These are phyloP conservation scores for Calameuta idolon DNA, from an alignment of 2,888 invertebrate genomes.

Conservation along the genomic window DNA sequence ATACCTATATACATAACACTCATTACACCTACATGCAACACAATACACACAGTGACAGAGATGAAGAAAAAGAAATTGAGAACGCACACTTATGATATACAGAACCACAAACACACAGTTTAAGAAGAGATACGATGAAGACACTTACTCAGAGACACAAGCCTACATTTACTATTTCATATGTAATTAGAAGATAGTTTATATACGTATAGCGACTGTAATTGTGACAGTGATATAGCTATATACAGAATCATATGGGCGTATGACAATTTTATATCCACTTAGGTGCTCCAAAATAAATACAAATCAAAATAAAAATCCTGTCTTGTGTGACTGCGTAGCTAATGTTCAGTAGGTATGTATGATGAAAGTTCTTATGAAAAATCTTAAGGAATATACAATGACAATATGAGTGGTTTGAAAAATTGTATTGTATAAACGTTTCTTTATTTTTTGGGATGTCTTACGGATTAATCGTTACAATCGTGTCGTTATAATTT, in stretches of 20 bases:
- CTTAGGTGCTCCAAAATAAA: conserved; percentile 60
- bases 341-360: too few relatives aligned
- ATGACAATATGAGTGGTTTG: too few relatives aligned
- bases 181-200: conserved; percentile 59
- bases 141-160: conserved; percentile 42
- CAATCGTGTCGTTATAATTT: conserved; percentile 45
- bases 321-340: not conserved
- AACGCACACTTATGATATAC: too few relatives aligned
- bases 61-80: too few relatives aligned
- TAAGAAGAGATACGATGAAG: too few relatives aligned
- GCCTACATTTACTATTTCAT: conserved; percentile 60
- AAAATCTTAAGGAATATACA: too few relatives aligned
- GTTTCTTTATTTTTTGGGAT: conserved; percentile 45
- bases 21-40: conserved; percentile 16
- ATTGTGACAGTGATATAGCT: conserved; percentile 58
- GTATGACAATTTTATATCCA: conserved; percentile 60
- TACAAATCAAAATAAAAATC: conserved; percentile 37
- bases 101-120: too few relatives aligned
- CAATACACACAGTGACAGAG: not conserved
- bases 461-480: conserved; percentile 46
- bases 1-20: conserved; percentile 36
- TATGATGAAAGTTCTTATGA: too few relatives aligned
- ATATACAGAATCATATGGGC: conserved; percentile 56
- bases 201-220: conserved; percentile 44
- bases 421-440: conserved; percentile 36